Percentiles rank a stretch among this genome's conserved stretches.
Evolutionary conservation across 2,888 invertebrate species (phyloP).

Genomic region (Andricus curvator): DNA sequence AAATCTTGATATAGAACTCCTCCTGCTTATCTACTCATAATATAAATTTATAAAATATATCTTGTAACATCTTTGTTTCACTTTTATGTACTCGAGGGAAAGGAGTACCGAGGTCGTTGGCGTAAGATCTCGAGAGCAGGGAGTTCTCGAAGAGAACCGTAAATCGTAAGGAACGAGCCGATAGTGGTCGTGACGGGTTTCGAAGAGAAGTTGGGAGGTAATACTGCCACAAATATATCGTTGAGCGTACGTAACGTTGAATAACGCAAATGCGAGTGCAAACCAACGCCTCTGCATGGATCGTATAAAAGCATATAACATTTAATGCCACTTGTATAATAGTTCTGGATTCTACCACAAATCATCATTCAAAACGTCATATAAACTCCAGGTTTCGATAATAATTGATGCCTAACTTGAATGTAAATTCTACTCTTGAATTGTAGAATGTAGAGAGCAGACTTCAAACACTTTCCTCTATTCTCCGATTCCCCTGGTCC

Average conservation of each 20-base stretch:
- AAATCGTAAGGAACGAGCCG: slow-evolving; percentile 38
- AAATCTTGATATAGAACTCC: too few relatives aligned
- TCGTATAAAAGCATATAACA: neutral
- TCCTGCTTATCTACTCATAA: too few relatives aligned
- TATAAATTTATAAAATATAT: neutral
- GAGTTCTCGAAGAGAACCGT: slow-evolving; percentile 36
- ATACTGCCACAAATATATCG: slow-evolving; percentile 34
- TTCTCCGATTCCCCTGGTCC: too few relatives aligned
- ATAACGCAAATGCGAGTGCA: slow-evolving; percentile 27
- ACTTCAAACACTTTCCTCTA: too few relatives aligned
- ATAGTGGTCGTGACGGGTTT: slow-evolving; percentile 37
- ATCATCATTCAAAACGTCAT: neutral
- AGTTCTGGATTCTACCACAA: neutral
- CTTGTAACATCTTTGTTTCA: slow-evolving; percentile 41
- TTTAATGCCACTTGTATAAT: slow-evolving; percentile 1
- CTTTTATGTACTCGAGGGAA: slow-evolving; percentile 18
- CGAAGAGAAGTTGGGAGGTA: slow-evolving; percentile 26
- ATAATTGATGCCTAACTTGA: neutral
- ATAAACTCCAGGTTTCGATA: neutral
- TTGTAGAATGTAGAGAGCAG: too few relatives aligned
- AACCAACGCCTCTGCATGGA: neutral
- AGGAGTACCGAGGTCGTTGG: slow-evolving; percentile 41
- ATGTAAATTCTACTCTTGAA: neutral
- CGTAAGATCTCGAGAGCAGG: slow-evolving; percentile 2
- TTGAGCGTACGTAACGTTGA: slow-evolving; percentile 21